A percentile compares a stretch with the other conserved stretches of the same genome.
Conservation (phyloP, 2,888 invertebrate species). For the Tinea semifulvella region DNA sequence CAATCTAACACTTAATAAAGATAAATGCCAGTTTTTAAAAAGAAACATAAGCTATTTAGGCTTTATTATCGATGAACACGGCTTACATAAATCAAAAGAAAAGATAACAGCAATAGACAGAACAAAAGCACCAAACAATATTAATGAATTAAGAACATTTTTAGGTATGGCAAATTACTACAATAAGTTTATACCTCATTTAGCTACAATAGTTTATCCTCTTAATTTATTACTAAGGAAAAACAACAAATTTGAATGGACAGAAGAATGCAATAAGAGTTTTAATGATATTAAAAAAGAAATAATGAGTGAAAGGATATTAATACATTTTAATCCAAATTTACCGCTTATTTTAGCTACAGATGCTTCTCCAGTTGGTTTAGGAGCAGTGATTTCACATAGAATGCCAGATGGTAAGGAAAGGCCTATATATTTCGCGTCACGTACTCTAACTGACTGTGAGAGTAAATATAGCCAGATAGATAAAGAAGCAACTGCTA, state of each 20-base stretch:
- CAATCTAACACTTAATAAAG: constrained; percentile 18
- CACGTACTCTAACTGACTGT: constrained; percentile 25
- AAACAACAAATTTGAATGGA: constrained; percentile 19
- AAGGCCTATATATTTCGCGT: constrained; percentile 14
- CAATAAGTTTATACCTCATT: constrained; percentile 24
- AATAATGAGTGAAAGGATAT: constrained; percentile 5
- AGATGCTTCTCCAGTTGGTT: constrained; percentile 16
- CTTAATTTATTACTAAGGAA: constrained; percentile 21
- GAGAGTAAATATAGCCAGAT: constrained; percentile 32
- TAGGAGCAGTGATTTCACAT: constrained; percentile 14
- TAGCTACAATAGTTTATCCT: constrained; percentile 22
- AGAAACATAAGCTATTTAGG: constrained; percentile 20
- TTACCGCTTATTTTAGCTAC: constrained; percentile 12
- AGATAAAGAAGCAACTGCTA: constrained; percentile 32
- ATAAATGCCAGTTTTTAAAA: constrained; percentile 22
- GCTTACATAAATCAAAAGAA: constrained; percentile 16
- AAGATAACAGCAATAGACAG: constrained; percentile 14
- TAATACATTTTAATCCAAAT: constrained; percentile 8
- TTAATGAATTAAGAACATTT: constrained; percentile 13
- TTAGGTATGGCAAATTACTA: constrained; percentile 25
- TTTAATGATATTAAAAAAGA: constrained; percentile 10
- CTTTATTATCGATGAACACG: constrained; percentile 18
- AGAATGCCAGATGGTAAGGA: constrained; percentile 14
- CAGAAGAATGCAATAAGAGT: constrained; percentile 16
- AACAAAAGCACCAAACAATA: constrained; percentile 7